Evolutionary conservation across 1,140 invertebrate species (phyloP), one percentile per base, ranked within the genome.

Genomic region (Phenacoccus solenopsis): DNA sequence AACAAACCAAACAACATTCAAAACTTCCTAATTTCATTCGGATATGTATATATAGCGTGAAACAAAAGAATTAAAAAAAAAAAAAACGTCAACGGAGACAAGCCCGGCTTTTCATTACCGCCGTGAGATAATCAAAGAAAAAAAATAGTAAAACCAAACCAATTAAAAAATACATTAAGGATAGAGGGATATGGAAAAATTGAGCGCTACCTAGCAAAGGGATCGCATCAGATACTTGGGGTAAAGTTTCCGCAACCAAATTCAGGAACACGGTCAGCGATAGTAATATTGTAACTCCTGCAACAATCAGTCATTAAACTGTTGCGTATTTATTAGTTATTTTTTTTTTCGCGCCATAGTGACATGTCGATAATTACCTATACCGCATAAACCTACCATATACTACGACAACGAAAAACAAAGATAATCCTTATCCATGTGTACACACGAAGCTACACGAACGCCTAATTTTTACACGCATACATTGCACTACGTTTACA

Each of bases 231-330:
- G 91, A 94, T 82, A 93, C 91, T 85, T 93, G 90, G 79, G 93
- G 93, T 85, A 95, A 88, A 81, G 90, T 94, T 87, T 95, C 92
- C 78, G 92, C 90, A 81, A 96, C 91, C 82, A 95, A 87, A 86
- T 93, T 93, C 85, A 93, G 89, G 88, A 98, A 98, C 84, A 98
- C 96, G 84, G 96, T 98, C 86, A 99, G 88, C 82, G 96, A 98
- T 81, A 98, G 94, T 82, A 99, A 90, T 86, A 99, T 98, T 85
- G 95, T 98, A 84, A 98, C 95, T 85, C 95, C 95, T 98, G 90
- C 84, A 92, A 91, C 72, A 74, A 70, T 49, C 38, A 49, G 38
- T 49, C 38, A 49, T 49, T 16, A 49, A 49, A 49, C 38, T 49
- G 38, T 49, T 49, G 38, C 38, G 10, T 25, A 64, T 64, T 9